Base-by-base conservation (phyloP, 2,888 invertebrate species). In the Tinea trinotella region DNA sequence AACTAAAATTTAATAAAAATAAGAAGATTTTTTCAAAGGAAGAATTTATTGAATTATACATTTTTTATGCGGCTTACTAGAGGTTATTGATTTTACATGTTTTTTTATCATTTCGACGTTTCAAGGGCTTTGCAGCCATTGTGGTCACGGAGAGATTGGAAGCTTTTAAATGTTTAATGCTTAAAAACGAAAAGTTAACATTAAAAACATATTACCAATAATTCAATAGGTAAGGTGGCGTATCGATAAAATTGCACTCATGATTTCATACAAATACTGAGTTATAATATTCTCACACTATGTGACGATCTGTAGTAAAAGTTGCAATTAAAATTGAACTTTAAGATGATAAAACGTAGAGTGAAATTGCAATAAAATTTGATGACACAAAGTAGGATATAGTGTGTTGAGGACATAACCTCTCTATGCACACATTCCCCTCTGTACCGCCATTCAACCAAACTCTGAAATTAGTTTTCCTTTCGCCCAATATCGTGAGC, bases 381-480 rank as follows among this genome's bases (percentile, higher is more conserved):
- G 5, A 12, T n/a, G n/a, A 9, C 35, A n/a, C 2, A 40, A 12
- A 7, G 24, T 24, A 24, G 24, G 24, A 3, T 7, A 40, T 2
- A 40, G 7, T 40, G 13, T 40, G 12, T 40, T 13, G 13, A 13
- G 19, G 19, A 46, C 19, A 19, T 46, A 46, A 46, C 46, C 19
- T 17, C 19, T 17, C 46, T 19, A 46, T 46, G 46, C 46, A 46
- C 46, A 46, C 46, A 46, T 46, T 46, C 46, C 46, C 46, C 15
- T 40, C 30, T 10, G 30, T 30, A 7, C 40, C 19, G 53, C 40
- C 15, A 53, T 53, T 53, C 53, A 53, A 36, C 40, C 20, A 20
- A 53, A 53, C 53, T 53, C 40, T 30, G 53, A 53, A 53, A 53
- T 53, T 53, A 53, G 53, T 53, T 53, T 53, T 19, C 40, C 53